A percentile compares a stretch with the other conserved stretches of the same genome.
phyloP scores from a whole-genome alignment of 2,797 vertebrate species.

The Meda fulgida region DNA sequence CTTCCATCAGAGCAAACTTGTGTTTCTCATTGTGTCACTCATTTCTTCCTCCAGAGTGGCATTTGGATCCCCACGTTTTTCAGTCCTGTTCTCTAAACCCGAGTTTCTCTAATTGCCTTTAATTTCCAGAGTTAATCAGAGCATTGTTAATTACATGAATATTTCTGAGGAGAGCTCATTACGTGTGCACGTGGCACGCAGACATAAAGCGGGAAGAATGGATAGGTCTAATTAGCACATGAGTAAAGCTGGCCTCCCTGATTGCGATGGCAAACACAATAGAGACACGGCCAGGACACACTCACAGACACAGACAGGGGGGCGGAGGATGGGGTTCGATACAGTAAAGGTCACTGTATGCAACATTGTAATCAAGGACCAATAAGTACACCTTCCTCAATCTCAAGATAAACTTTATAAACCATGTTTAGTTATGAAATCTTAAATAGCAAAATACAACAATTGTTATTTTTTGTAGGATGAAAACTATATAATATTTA shows the following conservation, averaged over 20 bases:
- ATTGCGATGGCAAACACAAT: conserved; percentile 47
- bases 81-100: not conserved
- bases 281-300: conserved; percentile 7
- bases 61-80: not conserved
- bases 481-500: too few species aligned
- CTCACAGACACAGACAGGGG: not conserved
- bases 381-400: not conserved
- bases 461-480: too few species aligned
- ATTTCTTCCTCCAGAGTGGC: not conserved
- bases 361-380: not conserved
- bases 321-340: not conserved
- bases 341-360: not conserved
- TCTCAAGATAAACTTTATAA: not conserved
- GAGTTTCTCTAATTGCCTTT: conserved; percentile 77
- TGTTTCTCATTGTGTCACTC: not conserved
- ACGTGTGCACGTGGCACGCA: conserved; percentile 52
- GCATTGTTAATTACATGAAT: conserved; percentile 82
- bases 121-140: conserved; percentile 79
- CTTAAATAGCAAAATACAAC: too few species aligned
- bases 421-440: not conserved
- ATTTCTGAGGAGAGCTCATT: conserved; percentile 78
- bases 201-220: conserved; percentile 53
- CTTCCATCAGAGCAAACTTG: not conserved
- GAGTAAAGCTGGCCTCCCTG: conserved; percentile 45
- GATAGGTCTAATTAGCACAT: conserved; percentile 62